Percentiles rank a stretch among this genome's conserved stretches.
phyloP scores from a whole-genome alignment of 2,113 vertebrate species.

The Nibea coibor region DNA sequence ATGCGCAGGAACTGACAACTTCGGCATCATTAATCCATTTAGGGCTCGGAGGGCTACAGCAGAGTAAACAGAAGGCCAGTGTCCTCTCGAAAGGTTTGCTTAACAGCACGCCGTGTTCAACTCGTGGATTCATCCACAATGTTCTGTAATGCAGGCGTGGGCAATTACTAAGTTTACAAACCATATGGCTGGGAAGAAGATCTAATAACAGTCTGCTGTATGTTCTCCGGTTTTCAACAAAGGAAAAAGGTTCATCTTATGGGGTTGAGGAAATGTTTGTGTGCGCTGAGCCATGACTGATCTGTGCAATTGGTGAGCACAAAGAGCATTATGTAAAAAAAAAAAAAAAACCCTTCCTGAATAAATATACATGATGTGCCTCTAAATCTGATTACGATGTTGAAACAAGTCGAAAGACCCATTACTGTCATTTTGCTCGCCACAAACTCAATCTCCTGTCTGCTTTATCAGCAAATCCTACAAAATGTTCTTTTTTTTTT shows the following conservation, averaged over 20 bases:
- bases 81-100: conserved; percentile 69
- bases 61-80: conserved; percentile 69
- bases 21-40: conserved; percentile 78
- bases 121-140: conserved; percentile 61
- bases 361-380: conserved; percentile 58
- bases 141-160: conserved; percentile 44
- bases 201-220: conserved; percentile 68
- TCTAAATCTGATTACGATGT: conserved; percentile 61
- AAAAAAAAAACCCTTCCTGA: conserved; percentile 13
- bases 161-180: conserved; percentile 65
- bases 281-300: conserved; percentile 64
- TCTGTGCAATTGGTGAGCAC: conserved; percentile 66
- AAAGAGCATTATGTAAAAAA: conserved; percentile 61
- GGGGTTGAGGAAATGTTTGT: conserved; percentile 55
- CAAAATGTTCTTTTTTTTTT: conserved; percentile 19
- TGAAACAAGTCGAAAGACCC: conserved; percentile 46
- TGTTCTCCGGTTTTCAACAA: conserved; percentile 69
- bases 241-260: conserved; percentile 73
- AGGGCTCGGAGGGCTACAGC: conserved; percentile 59
- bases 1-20: conserved; percentile 75
- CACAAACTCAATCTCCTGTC: conserved; percentile 30
- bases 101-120: conserved; percentile 55
- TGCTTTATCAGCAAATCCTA: conserved; percentile 38
- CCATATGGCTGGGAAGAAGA: conserved; percentile 71
- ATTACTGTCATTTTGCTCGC: conserved; percentile 42